A percentile compares a stretch with the other conserved stretches of the same genome.
Evolutionary conservation across 2,113 vertebrate genomes (phyloP).

Genomic region (Muntiacus muntjak): DNA sequence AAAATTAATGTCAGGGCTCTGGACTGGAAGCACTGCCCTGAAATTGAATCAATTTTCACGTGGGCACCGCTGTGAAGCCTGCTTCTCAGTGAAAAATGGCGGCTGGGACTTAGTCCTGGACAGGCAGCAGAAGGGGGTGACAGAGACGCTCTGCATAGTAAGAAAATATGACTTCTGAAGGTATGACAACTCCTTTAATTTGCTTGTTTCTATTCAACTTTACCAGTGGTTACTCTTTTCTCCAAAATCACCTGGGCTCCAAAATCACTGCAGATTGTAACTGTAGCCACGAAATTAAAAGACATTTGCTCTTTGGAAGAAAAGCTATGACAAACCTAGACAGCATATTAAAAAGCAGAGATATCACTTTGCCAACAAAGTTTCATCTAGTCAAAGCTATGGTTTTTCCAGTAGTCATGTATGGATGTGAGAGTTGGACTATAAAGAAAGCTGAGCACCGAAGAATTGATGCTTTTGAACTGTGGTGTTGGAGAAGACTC

Average conservation of each 20-base stretch:
- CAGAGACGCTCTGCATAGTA: background rate
- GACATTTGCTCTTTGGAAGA: background rate
- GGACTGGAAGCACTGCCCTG: background rate
- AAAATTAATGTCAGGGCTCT: background rate
- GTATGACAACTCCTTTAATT: background rate
- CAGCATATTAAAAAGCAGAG: background rate
- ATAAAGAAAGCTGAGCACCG: background rate
- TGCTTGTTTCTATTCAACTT: background rate
- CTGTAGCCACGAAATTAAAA: background rate
- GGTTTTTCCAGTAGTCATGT: background rate
- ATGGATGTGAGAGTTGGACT: background rate
- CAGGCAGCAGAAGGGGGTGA: too few relatives aligned
- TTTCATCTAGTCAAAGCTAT: background rate
- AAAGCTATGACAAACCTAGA: background rate
- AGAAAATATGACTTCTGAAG: background rate
- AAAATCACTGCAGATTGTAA: background rate
- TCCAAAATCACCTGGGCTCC: background rate
- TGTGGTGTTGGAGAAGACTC: background rate
- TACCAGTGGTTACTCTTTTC: background rate
- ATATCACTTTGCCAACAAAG: background rate
- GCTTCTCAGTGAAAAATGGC: accelerated
- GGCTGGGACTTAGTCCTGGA: background rate
- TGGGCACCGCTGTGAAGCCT: accelerated
- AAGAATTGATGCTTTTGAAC: background rate
- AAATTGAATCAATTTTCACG: accelerated